Evolutionary conservation across 2,113 vertebrate genomes (phyloP).

Genomic region (Elachura formosa): DNA sequence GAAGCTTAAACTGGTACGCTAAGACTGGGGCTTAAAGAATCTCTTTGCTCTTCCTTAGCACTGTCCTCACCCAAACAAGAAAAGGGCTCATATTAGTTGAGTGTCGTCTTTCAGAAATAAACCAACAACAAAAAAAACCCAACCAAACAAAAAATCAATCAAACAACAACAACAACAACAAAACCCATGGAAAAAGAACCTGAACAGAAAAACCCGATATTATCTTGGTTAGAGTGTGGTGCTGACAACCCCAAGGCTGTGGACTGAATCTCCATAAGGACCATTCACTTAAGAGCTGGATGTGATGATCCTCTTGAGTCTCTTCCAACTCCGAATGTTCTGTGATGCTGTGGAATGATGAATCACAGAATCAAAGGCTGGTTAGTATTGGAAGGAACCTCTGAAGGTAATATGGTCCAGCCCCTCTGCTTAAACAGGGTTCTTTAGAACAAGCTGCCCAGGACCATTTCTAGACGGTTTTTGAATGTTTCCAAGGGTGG

Average conservation of each 20-base stretch:
- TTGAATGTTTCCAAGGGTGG: background rate
- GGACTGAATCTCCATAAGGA: background rate
- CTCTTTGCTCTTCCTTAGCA: background rate
- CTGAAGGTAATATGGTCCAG: background rate
- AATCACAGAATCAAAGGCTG: background rate
- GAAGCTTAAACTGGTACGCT: fast-evolving
- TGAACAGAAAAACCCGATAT: background rate
- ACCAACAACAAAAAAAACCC: background rate
- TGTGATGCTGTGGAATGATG: background rate
- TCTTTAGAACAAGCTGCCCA: background rate
- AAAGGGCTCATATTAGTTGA: background rate
- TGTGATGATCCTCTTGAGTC: background rate
- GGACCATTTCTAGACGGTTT: background rate
- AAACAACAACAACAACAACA: too few species aligned
- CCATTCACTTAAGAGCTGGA: background rate
- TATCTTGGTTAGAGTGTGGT: background rate
- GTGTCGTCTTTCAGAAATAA: background rate
- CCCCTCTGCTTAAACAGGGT: background rate
- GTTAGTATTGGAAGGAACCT: background rate
- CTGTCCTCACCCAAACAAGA: background rate
- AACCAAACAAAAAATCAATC: background rate
- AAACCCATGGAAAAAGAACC: too few species aligned
- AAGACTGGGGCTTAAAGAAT: background rate
- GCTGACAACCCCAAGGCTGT: background rate
- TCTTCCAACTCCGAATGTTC: background rate